Conservation (phyloP, 1,140 invertebrate species). For the Dreissena rostriformis region DNA sequence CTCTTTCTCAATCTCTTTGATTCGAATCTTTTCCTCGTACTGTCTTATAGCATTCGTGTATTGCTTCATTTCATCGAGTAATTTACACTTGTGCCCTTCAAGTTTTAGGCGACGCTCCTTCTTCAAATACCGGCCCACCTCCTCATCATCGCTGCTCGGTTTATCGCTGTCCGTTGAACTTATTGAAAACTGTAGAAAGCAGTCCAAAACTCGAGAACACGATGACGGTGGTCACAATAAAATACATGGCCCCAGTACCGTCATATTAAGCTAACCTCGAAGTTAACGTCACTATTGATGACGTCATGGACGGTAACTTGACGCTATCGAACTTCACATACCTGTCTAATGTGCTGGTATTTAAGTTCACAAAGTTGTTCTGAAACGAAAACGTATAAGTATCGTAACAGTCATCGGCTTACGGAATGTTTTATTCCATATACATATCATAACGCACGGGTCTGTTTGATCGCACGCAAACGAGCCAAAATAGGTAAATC, state of each 20-base stretch:
- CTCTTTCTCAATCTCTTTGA: slow-evolving; percentile 6
- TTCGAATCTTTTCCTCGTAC: slow-evolving; percentile 26
- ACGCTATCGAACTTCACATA: too few species aligned
- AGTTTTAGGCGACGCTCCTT: slow-evolving; percentile 21
- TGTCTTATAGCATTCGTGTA: slow-evolving; percentile 16
- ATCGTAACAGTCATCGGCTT: too few species aligned
- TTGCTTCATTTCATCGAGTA: slow-evolving; percentile 22
- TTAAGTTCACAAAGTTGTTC: too few species aligned
- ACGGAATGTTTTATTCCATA: too few species aligned
- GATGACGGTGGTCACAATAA: slow-evolving; percentile 29
- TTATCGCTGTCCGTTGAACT: neutral
- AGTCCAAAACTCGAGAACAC: slow-evolving; percentile 31
- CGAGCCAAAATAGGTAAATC: too few species aligned
- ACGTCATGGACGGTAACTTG: too few species aligned
- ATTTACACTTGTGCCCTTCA: slow-evolving; percentile 34
- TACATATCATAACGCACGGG: too few species aligned
- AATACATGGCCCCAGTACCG: slow-evolving; percentile 39
- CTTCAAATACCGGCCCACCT: slow-evolving; percentile 24
- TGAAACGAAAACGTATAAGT: too few species aligned
- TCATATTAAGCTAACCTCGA: slow-evolving; percentile 3
- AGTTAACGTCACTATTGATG: neutral
- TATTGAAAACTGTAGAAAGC: slow-evolving; percentile 19
- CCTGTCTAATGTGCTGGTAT: too few species aligned
- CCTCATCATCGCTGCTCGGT: slow-evolving; percentile 10
- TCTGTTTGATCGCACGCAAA: too few species aligned